Base-by-base conservation (phyloP, 2,113 vertebrate genomes). In the Tiliqua scincoides region DNA sequence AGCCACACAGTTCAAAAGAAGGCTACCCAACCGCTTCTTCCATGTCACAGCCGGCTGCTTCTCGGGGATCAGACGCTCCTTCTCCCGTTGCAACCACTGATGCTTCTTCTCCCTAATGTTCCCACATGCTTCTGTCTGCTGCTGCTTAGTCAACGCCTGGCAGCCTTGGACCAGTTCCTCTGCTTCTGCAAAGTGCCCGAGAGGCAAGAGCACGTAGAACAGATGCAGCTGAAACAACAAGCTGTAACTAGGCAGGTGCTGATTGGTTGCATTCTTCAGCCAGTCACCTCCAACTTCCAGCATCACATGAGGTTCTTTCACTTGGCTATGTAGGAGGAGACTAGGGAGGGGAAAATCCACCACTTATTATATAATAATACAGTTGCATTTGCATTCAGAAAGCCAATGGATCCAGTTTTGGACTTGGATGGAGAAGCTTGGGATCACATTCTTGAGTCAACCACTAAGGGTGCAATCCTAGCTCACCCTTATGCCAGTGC, bases 311-410 rank as follows among this genome's bases (percentile, higher is more conserved):
- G 97, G 97, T 90, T 98, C 97, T 18, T 93, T 77, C 91, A 99
- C 98, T 85, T 97, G 97, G 85, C 97, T 97, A 93, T 99, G 98
- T 5, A 99, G 93, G 61, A 99, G 96, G 89, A 99, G 95, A 85
- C 99, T 97, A 94, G n/a, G 91, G 54, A 43, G 43, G 68, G 63
- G 35, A 2, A 21, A 1, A 40, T 27, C 35, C 61, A 74, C 25
- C n/a, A 54, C 32, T n/a, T 74, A 25, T 48, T 12, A 3, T 15
- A 40, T 18, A 35, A 43, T 9, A 23, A 73, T 23, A 83, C 32
- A 25, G 5, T 30, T 54, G 48, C 20, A 8, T n/a, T 52, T 48
- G 62, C n/a, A 67, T 54, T 76, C 3, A 27, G 59, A 27, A 21
- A 23, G 68, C 67, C 67, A 72, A 14, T 15, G 70, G 43, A 48